Evolutionary conservation across 2,113 vertebrate species (phyloP).

Genomic region (human): GRCh38 chr15:28823501-28824000

Average conservation of each 20-base stretch:
- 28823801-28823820: background rate
- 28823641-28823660: background rate
- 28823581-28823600: background rate
- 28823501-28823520: background rate
- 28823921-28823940: background rate
- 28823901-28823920: background rate
- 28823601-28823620: background rate
- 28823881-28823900: background rate
- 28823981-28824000: background rate
- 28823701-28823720: background rate
- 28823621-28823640: background rate
- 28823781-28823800: background rate
- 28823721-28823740: background rate
- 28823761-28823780: background rate
- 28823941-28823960: background rate
- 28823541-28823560: background rate
- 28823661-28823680: background rate
- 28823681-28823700: background rate
- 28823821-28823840: background rate
- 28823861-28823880: background rate
- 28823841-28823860: background rate
- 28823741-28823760: background rate
- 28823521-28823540: background rate
- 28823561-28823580: background rate
- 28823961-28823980: background rate